Evolutionary conservation across 2,797 vertebrate genomes (phyloP).

Genomic region (Nasua narica): DNA sequence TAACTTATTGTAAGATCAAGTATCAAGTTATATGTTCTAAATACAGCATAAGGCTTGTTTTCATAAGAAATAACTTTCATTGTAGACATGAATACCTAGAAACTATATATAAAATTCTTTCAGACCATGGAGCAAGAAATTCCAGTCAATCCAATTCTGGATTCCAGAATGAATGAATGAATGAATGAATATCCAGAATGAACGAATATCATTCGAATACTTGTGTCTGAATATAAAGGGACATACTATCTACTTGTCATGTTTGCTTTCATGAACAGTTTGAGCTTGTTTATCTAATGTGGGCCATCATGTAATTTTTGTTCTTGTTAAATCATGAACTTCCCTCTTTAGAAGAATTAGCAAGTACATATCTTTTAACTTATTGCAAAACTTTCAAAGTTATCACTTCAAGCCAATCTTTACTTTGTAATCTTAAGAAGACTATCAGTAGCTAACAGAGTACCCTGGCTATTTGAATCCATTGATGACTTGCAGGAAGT

Average conservation of each 20-base stretch:
- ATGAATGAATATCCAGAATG: too few relatives aligned
- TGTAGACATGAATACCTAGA: background rate
- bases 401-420: slow-evolving; percentile 7
- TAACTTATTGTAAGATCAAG: background rate
- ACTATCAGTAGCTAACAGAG: slow-evolving; percentile 48
- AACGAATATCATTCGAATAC: background rate
- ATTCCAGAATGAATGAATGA: too few relatives aligned
- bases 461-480: slow-evolving; percentile 22
- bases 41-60: background rate
- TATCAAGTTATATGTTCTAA: background rate
- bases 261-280: background rate
- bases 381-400: slow-evolving; percentile 19
- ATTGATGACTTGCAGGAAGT: slow-evolving; percentile 40
- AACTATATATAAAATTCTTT: background rate
- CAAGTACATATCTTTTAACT: background rate
- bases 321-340: background rate
- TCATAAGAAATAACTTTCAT: background rate
- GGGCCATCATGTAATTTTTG: background rate
- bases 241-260: background rate
- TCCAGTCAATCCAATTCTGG: too few relatives aligned
- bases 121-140: background rate
- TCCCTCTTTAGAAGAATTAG: background rate
- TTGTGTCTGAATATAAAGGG: background rate
- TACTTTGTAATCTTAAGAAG: slow-evolving; percentile 1
- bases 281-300: background rate